Percentiles rank a stretch among this genome's conserved stretches.
These are phyloP conservation scores for Stictonetta naevosa DNA, from an alignment of 2,113 vertebrate species.

Conservation along the genomic window DNA sequence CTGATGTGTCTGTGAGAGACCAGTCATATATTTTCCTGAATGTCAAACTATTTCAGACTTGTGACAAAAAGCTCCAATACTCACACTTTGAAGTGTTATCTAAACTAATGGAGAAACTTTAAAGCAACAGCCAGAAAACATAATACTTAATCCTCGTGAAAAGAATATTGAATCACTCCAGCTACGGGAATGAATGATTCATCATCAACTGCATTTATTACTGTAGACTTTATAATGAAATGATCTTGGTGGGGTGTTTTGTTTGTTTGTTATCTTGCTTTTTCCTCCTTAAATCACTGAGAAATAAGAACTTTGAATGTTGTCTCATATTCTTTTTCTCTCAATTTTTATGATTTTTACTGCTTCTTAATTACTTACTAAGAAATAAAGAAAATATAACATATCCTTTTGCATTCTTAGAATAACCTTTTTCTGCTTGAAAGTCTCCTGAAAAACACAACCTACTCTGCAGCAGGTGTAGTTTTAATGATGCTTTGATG, in stretches of 20 bases:
- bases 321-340: not conserved
- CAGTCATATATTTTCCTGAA: not conserved
- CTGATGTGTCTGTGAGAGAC: not conserved
- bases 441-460: conserved; percentile 82
- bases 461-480: conserved; percentile 87
- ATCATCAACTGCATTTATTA: not conserved
- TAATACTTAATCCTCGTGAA: not conserved
- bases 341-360: not conserved
- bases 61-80: not conserved
- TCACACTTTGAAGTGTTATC: not conserved
- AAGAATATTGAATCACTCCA: not conserved
- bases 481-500: conserved; percentile 95
- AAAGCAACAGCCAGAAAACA: not conserved
- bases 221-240: not conserved
- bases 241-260: not conserved
- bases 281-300: not conserved
- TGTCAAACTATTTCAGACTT: not conserved
- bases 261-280: not conserved
- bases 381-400: conserved; percentile 67
- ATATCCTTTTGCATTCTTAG: conserved; percentile 73
- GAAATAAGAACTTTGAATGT: not conserved
- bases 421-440: conserved; percentile 82
- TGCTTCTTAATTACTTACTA: conserved; percentile 58
- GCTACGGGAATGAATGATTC: not conserved
- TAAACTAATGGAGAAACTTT: not conserved